Evolutionary conservation across 2,113 vertebrate species (phyloP), one percentile per base, ranked within the genome.

Genomic region (Harpagus bidentatus): DNA sequence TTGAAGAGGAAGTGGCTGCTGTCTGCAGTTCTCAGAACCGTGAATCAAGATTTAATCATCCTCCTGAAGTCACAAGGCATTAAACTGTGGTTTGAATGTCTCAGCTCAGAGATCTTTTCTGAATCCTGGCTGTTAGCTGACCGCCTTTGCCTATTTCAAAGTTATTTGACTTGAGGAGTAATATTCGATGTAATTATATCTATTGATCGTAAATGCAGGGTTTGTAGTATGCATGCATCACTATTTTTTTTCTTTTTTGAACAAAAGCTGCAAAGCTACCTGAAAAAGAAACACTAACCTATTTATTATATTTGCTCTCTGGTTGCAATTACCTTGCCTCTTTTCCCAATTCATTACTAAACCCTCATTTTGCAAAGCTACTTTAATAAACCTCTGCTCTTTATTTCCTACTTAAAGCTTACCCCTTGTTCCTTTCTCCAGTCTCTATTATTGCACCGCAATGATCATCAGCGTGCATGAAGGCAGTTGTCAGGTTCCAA

Each of bases 1-100:
- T 62, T 77, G 16, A 58, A 70, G 70, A 95, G 96, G 97, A 97
- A 97, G 93, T 86, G 87, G 59, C 8, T 71, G 42, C 63, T 73
- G 48, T 8, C 40, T 88, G 71, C 59, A 65, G 25, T 34, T 62
- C 61, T 87, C 52, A 53, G 26, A 93, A 74, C 13, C 5, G 32
- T 91, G 94, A 93, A 72, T 69, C 80, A 86, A 70, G 77, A 87
- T 40, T 84, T 92, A 94, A 58, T 95, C 95, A 97, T 32, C 53
- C 28, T 65, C 43, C 28, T 29, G 34, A 88, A 90, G 66, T 96
- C 96, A 96, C 89, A 73, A 95, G 96, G 31, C 66, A 47, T 50
- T 74, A 48, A 56, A 52, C 10, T 91, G 84, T 15, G 58, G 66
- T 91, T 94, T 91, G 29, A 91, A 56, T 36, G 48, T 2, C 36